Conservation (phyloP, 2,888 invertebrate species). For the Liopterus haemorrhoidalis region DNA sequence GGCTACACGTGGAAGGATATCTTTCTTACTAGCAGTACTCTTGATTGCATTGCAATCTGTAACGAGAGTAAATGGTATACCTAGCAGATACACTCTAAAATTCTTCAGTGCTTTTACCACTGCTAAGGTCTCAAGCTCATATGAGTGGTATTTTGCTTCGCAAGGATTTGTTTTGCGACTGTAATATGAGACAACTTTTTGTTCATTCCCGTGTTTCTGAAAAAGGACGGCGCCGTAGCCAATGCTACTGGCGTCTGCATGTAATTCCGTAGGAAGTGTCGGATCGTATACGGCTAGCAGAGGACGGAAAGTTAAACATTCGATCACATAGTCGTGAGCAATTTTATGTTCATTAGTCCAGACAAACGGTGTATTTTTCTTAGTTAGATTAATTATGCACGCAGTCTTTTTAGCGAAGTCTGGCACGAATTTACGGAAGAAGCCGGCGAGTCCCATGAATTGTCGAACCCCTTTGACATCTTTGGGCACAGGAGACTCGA, state of each 20-base stretch:
- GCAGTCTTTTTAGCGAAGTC: conserved; percentile 30
- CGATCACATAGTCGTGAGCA: conserved; percentile 27
- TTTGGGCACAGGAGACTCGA: conserved; percentile 29
- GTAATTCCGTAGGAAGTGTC: conserved; percentile 29
- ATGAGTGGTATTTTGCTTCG: conserved; percentile 35
- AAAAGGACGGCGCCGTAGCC: conserved; percentile 35
- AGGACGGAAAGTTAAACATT: conserved; percentile 27
- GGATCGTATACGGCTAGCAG: conserved; percentile 34
- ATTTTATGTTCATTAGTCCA: conserved; percentile 26
- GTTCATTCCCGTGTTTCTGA: conserved; percentile 29
- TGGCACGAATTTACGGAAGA: conserved; percentile 36
- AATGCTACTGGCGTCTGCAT: conserved; percentile 35
- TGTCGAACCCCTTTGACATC: conserved; percentile 33
- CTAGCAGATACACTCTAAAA: conserved; percentile 34
- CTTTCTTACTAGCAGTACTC: conserved; percentile 32
- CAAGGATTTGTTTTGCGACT: conserved; percentile 31
- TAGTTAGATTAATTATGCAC: conserved; percentile 27
- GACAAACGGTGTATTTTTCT: conserved; percentile 25
- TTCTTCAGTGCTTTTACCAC: conserved; percentile 34
- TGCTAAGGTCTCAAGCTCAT: conserved; percentile 38
- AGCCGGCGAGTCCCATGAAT: conserved; percentile 37
- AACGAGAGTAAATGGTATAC: conserved; percentile 31
- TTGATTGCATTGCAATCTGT: conserved; percentile 39
- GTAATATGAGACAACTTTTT: conserved; percentile 32
- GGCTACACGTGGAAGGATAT: conserved; percentile 35